Conservation (phyloP, 2,888 invertebrate genomes). For the Polydrusus cervinus region DNA sequence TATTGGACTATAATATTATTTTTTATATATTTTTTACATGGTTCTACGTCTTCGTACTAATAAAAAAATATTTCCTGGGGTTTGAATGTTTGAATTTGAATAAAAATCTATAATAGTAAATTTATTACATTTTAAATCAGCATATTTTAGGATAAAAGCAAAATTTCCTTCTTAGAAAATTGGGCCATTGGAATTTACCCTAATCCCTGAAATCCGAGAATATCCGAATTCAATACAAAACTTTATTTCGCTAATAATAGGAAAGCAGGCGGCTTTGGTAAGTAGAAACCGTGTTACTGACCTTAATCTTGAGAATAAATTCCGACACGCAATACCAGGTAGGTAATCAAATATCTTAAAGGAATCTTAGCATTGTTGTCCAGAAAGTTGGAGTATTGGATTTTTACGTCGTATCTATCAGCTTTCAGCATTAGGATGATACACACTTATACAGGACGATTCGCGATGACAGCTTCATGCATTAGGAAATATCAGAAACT, state of each 20-base stretch:
- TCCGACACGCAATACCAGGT: constrained; percentile 2
- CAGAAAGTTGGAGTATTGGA: not conserved
- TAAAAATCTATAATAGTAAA: no score
- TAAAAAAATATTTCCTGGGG: no score
- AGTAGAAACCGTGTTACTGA: not conserved
- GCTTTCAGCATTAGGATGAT: no score
- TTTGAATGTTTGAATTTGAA: no score
- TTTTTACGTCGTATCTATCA: not conserved
- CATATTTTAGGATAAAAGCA: no score
- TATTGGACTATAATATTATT: no score
- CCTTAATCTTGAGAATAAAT: not conserved
- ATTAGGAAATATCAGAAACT: no score
- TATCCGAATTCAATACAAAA: not conserved
- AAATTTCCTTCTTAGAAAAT: not conserved
- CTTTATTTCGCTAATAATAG: not conserved
- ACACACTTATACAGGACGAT: no score
- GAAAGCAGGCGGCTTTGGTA: not conserved
- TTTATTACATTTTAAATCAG: no score
- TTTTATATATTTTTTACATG: no score
- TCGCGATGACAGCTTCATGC: no score
- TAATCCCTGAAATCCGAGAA: not conserved
- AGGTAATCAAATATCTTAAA: constrained; percentile 3
- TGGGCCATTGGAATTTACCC: not conserved
- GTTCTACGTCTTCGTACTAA: no score
- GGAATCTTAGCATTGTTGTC: not conserved